Base-by-base conservation (phyloP, 2,113 vertebrate species). In the Salvelinus alpinus region DNA sequence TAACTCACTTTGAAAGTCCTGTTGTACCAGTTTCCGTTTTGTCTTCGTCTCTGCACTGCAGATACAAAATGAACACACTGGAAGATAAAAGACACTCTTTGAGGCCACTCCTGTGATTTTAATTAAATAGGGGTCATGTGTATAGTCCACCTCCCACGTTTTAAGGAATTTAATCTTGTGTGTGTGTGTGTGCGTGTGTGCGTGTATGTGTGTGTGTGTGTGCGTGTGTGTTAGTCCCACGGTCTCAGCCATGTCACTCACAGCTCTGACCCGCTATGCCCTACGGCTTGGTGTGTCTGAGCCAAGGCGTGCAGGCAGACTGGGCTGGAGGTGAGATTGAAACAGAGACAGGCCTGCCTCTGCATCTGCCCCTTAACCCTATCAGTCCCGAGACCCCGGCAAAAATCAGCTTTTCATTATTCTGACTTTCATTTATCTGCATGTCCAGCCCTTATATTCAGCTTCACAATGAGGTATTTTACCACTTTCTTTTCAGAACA, bases 71-170 rank as follows among this genome's bases (percentile, higher is more conserved):
- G 48, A 54, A 65, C 64, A 65, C 2, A 29, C 60, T 65, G 64
- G 72, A 83, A 74, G 79, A 80, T 86, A 82, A 86, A 76, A 74
- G 82, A 75, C 71, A 74, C 78, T 82, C 76, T 86, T 81, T 77
- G 77, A 73, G 82, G 78, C 76, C 76, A 82, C 80, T 82, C 78
- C 80, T 86, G 80, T 84, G 85, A 82, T 84, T 86, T 86, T 86
- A 86, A 86, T 86, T 86, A 86, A 86, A 82, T 82, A 79, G 79
- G 77, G 84, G 84, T 86, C 84, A 86, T 80, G 82, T 80, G 82
- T 82, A 79, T 79, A 73, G 78, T 77, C 71, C 82, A 82, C 82
- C 82, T 84, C 82, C 85, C 80, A 82, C 78, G 78, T 80, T 84
- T 84, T 73, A 78, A 84, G 80, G 77, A 86, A 84, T 86, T 80